Conservation (phyloP, 2,888 invertebrate genomes). For the Chrysolina oricalcia region DNA sequence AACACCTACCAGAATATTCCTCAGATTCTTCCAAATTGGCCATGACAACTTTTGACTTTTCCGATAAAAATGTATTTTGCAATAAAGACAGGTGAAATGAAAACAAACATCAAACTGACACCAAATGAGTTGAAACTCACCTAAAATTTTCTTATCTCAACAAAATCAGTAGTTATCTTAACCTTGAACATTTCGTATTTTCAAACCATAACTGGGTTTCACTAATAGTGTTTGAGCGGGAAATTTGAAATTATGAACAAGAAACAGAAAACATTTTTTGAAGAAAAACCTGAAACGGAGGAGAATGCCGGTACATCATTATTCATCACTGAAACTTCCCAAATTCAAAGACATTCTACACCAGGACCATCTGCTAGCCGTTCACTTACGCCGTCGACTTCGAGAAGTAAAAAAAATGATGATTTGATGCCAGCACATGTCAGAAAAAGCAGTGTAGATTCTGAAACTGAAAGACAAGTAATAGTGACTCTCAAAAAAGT, state of each 20-base stretch:
- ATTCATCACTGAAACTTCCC: slow-evolving; percentile 32
- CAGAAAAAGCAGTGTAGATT: slow-evolving; percentile 9
- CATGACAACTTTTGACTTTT: slow-evolving; percentile 54
- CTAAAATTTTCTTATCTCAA: slow-evolving; percentile 49
- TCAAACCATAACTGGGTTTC: slow-evolving; percentile 5
- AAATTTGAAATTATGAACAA: slow-evolving; percentile 33
- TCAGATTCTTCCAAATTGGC: slow-evolving; percentile 61
- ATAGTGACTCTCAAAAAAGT: slow-evolving; percentile 43
- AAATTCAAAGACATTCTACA: slow-evolving; percentile 32
- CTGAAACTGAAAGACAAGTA: slow-evolving; percentile 37
- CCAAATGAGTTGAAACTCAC: slow-evolving; percentile 43
- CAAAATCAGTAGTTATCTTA: slow-evolving; percentile 49
- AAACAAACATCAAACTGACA: slow-evolving; percentile 36
- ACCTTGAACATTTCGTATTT: slow-evolving; percentile 49
- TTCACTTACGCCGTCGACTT: neutral
- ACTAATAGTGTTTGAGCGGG: slow-evolving; percentile 7
- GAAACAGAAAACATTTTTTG: slow-evolving; percentile 30
- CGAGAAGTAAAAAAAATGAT: slow-evolving; percentile 23
- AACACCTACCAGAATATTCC: slow-evolving; percentile 64
- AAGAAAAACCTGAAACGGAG: slow-evolving; percentile 34
- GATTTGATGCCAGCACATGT: neutral
- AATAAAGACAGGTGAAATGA: slow-evolving; percentile 39
- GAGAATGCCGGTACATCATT: slow-evolving; percentile 7
- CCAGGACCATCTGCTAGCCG: slow-evolving; percentile 35
- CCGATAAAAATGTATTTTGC: slow-evolving; percentile 27